Conservation (phyloP, 2,797 vertebrate species). For the Danio kyathit region DNA sequence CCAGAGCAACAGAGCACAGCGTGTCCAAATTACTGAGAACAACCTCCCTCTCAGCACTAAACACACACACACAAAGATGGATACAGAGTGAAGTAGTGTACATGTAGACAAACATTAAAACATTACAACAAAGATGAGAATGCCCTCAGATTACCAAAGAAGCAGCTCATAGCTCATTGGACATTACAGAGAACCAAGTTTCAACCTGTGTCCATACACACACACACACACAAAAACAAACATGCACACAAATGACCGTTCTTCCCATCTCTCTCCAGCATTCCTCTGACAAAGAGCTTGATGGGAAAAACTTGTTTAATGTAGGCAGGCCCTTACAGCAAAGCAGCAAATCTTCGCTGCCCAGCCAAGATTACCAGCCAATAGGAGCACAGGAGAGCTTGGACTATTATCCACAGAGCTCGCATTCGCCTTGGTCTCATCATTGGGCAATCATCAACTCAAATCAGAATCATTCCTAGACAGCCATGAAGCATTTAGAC, state of each 20-base stretch:
- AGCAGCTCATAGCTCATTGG: conserved; percentile 67
- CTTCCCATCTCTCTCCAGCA: conserved; percentile 50
- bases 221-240: conserved; percentile 44
- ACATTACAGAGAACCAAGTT: conserved; percentile 54
- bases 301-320: conserved; percentile 65
- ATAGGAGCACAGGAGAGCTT: conserved; percentile 66
- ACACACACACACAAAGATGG: conserved; percentile 44
- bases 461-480: background rate
- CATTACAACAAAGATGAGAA: background rate
- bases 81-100: background rate
- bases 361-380: conserved; percentile 92
- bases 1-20: conserved; percentile 87
- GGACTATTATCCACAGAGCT: conserved; percentile 75
- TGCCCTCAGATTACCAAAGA: conserved; percentile 82
- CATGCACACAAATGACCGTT: conserved; percentile 56
- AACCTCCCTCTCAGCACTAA: conserved; percentile 91
- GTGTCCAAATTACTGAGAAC: conserved; percentile 94
- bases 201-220: conserved; percentile 56
- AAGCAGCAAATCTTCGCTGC: conserved; percentile 77
- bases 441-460: conserved; percentile 75
- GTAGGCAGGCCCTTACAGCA: conserved; percentile 92
- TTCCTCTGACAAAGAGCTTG: conserved; percentile 56
- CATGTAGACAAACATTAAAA: background rate
- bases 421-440: conserved; percentile 90
- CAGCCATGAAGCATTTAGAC: background rate